phyloP scores from a whole-genome alignment of 2,797 vertebrate genomes.

The Linurgus olivaceus region DNA sequence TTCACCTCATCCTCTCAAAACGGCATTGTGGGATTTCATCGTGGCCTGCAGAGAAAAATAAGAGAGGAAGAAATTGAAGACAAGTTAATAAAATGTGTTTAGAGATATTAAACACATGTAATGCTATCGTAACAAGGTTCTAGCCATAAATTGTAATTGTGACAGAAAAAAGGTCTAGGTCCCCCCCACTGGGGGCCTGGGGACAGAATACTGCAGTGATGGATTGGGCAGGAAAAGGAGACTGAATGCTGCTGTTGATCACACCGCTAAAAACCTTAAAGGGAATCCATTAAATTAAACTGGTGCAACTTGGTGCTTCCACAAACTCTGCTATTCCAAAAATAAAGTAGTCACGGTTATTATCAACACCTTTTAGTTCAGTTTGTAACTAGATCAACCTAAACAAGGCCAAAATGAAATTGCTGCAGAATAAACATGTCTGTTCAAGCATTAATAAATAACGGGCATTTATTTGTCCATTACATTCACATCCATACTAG shows the following conservation, averaged over 20 bases:
- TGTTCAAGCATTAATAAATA: neutral
- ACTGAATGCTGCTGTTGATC: neutral
- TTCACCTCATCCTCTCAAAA: conserved; percentile 39
- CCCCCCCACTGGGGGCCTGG: no score
- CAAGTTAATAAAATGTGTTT: neutral
- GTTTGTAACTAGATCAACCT: neutral
- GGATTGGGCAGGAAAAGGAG: neutral
- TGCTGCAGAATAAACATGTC: neutral
- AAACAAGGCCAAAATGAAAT: neutral
- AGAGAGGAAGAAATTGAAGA: neutral
- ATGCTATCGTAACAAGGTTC: neutral
- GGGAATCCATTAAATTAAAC: neutral
- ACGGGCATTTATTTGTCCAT: neutral
- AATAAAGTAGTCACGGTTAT: neutral
- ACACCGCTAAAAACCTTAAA: neutral
- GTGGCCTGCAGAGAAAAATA: conserved; percentile 56
- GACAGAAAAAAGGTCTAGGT: neutral
- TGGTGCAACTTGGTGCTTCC: neutral
- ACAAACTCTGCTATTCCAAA: neutral
- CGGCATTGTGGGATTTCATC: neutral
- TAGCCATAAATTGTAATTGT: neutral
- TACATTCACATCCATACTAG: neutral
- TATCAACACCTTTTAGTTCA: neutral
- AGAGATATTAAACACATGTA: neutral
- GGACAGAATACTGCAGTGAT: neutral